These are phyloP conservation scores for Antigone vipio DNA, from an alignment of 2,113 vertebrate species.

Conservation along the genomic window DNA sequence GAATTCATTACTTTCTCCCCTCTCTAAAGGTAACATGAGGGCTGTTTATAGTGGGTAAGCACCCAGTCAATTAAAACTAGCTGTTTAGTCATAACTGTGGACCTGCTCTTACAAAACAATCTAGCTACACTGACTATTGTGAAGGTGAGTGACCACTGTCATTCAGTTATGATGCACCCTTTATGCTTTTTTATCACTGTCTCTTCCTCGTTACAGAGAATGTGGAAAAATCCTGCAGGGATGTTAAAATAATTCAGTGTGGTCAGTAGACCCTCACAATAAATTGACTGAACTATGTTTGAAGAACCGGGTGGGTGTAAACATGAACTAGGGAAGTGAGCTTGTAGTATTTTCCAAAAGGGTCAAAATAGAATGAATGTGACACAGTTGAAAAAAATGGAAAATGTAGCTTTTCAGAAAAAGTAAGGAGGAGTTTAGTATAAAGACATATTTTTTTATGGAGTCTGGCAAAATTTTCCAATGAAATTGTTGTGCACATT, in stretches of 20 bases:
- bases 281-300: accelerated
- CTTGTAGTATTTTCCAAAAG: neutral
- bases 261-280: neutral
- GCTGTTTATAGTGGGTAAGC: accelerated
- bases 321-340: neutral
- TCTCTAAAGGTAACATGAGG: neutral
- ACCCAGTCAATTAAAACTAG: neutral
- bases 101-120: neutral
- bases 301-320: neutral
- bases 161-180: neutral
- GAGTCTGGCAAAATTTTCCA: neutral
- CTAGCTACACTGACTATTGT: neutral
- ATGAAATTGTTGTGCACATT: neutral
- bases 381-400: neutral
- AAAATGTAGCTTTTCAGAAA: neutral
- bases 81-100: neutral
- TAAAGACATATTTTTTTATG: neutral
- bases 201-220: neutral
- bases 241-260: neutral
- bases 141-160: neutral
- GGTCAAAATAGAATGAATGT: neutral
- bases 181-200: neutral
- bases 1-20: neutral
- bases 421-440: neutral
- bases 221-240: neutral